Base-by-base conservation (phyloP, 35 echinoderm and acorn worm genomes). In the Anneissia japonica region DNA sequence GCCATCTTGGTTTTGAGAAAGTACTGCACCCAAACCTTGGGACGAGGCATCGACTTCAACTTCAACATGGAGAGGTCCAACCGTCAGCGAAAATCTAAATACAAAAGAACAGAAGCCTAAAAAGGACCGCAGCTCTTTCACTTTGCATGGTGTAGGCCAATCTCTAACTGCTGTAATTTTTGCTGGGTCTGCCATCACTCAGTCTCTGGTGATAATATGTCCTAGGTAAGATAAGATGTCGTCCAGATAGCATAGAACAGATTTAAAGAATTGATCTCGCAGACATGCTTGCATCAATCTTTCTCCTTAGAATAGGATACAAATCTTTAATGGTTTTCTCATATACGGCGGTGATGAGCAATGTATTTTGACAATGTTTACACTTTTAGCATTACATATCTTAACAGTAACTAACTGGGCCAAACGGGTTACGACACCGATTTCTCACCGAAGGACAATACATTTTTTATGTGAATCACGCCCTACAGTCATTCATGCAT, bases 191-290 rank as follows among this genome's bases (percentile, higher is more conserved):
- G 80, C 16, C 7, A 34, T 37, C 31, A 90, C 84, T 40, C 88
- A 87, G 16, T 94, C 83, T 16, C 72, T 40, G 10, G 77, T 82
- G 28, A 94, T 79, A 17, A 82, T 39, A 72, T 94, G 92, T 21
- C 92, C 92, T 19, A 93, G 74, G 55, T 86, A 90, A n/a, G n/a
- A n/a, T n/a, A 93, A 34, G 35, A 93, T 84, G 38, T 93, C 91
- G 32, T 93, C 91, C 34, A 93, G 36, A 56, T 93, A 93, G 76
- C 82, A 81, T 16, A 94, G 40, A n/a, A 90, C 56, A 73, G 72
- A 85, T 31, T 55, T 32, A 40, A 90, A 90, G 28, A 77, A 76
- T 32, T 90, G 85, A 37, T 90, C 93, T 35, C 85, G 79, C 19
- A 94, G 80, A 34, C 88, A 87, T n/a, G 74, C 13, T 33, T 90